Conservation (phyloP, 1,140 invertebrate genomes). For the Telenomus remus region DNA sequence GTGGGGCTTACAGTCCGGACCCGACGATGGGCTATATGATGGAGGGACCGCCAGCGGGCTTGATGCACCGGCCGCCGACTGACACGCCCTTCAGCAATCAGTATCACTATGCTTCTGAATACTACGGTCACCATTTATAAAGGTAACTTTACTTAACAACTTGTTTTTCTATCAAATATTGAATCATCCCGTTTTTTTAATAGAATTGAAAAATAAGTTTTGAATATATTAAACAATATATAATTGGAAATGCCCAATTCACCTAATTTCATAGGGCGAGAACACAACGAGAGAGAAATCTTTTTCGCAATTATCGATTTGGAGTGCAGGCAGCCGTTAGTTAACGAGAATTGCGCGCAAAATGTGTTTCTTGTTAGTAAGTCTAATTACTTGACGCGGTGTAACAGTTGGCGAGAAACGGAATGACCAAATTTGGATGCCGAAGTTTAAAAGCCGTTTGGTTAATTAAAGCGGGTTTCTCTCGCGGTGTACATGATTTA, state of each 20-base stretch:
- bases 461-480: conserved; percentile 26
- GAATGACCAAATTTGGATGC: neutral
- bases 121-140: conserved; percentile 93
- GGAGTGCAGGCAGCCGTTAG: too few relatives aligned
- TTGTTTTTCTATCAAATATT: too few relatives aligned
- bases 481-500: conserved; percentile 8
- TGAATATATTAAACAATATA: too few relatives aligned
- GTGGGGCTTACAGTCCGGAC: conserved; percentile 95
- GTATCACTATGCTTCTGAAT: conserved; percentile 92
- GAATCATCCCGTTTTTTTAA: too few relatives aligned
- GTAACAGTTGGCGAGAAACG: conserved; percentile 5
- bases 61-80: conserved; percentile 95
- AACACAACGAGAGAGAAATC: neutral
- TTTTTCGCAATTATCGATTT: too few relatives aligned
- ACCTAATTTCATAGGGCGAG: too few relatives aligned
- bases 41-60: conserved; percentile 91
- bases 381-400: conserved; percentile 19
- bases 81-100: conserved; percentile 93
- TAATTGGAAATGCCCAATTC: too few relatives aligned
- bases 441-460: conserved; percentile 17
- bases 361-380: conserved; percentile 12
- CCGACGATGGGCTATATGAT: conserved; percentile 97
- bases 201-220: too few relatives aligned
- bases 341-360: too few relatives aligned
- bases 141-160: conserved; percentile 62